Base-by-base conservation (phyloP, 2,113 vertebrate species). In the Amazona vittata region DNA sequence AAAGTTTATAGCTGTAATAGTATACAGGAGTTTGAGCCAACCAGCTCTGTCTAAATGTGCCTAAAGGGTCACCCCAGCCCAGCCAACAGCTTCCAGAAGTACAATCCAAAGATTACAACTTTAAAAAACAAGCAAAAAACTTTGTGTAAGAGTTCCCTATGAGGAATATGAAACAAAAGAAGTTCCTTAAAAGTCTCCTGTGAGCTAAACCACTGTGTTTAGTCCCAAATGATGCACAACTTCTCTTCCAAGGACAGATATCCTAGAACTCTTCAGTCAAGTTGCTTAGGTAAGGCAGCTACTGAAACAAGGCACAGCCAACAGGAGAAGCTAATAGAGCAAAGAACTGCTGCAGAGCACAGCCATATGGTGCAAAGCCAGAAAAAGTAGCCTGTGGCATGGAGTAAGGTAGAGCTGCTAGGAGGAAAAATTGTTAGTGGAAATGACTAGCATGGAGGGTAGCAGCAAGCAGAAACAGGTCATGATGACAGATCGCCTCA, bases 1-100 rank as follows among this genome's bases (percentile, higher is more conserved):
- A 64, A 93, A 89, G 86, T 94, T 96, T 95, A 96, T 89, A 91
- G 83, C 81, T 94, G 86, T 93, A 95, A 95, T 35, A 95, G 83
- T 47, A 91, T 60, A 70, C 73, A 84, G 69, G 73, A 81, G 17
- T 75, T 83, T 60, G 93, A 93, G 89, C 95, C 94, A 96, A 91
- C 83, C 44, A 89, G 62, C 60, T 82, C 83, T 63, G 79, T 77
- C 88, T 89, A 47, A 91, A 93, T 60, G 47, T 84, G 93, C 94
- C 95, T 91, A 86, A 92, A 94, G 83, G 93, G 86, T 96, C 91
- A 96, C 57, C 52, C 55, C 93, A 91, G 83, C 83, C 50, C 52
- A 84, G 86, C 69, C 94, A 95, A 94, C 25, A 64, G 74, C 89
- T 96, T 96, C 91, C 91, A 96, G 93, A 96, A 62, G 77, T 82